phyloP scores from a whole-genome alignment of 2,113 vertebrate species.

The Amblyopsis rosae region DNA sequence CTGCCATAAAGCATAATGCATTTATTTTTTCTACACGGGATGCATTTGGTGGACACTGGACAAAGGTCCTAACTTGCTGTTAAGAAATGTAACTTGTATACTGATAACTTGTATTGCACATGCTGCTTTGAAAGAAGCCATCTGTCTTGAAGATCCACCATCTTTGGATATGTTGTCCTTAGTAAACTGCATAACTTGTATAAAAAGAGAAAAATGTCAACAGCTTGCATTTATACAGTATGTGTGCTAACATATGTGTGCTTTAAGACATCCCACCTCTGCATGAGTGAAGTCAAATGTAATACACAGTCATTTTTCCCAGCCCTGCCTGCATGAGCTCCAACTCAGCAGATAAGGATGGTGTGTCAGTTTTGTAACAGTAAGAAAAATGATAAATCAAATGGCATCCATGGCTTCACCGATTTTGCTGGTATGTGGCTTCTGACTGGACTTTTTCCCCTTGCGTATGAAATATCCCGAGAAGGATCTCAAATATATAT shows the following conservation, averaged over 20 bases:
- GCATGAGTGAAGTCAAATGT: neutral
- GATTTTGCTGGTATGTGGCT: neutral
- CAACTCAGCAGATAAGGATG: neutral
- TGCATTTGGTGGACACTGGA: no score
- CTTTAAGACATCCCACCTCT: neutral
- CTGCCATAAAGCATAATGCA: no score
- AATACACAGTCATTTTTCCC: neutral
- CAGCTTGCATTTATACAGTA: neutral
- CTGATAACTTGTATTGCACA: neutral
- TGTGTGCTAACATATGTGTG: neutral
- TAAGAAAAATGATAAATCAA: neutral
- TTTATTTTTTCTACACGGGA: neutral
- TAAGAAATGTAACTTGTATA: neutral
- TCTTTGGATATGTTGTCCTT: neutral
- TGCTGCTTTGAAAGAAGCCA: neutral
- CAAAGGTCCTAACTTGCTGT: conserved; percentile 1
- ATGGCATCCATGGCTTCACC: neutral
- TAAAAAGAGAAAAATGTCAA: neutral
- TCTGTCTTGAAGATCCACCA: neutral
- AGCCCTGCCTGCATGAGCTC: neutral
- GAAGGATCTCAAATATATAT: no score
- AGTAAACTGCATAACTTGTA: neutral
- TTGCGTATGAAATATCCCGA: neutral
- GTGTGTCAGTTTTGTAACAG: neutral
- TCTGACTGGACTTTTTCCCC: neutral